These are phyloP conservation scores for Hesperophylax magnus DNA, from an alignment of 1,140 invertebrate species.

Conservation along the genomic window DNA sequence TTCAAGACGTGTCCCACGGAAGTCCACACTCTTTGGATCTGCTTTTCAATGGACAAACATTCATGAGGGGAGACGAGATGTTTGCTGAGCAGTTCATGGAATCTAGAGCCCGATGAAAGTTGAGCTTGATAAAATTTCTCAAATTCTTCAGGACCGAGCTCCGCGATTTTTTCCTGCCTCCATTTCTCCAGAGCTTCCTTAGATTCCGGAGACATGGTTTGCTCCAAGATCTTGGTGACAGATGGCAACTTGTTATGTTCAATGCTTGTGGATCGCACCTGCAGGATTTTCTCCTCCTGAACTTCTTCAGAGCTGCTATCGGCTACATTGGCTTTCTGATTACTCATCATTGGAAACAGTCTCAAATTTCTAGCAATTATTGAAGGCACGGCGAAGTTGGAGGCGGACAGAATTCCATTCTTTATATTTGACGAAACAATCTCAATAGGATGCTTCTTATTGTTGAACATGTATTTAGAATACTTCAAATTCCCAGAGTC, in stretches of 20 bases:
- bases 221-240: constrained; percentile 76
- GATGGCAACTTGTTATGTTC: constrained; percentile 68
- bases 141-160: constrained; percentile 80
- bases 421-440: constrained; percentile 47
- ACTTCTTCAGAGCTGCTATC: constrained; percentile 35
- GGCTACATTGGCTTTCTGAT: constrained; percentile 42
- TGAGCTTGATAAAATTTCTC: constrained; percentile 69
- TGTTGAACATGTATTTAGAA: constrained; percentile 28
- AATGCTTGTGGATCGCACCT: constrained; percentile 11
- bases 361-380: constrained; percentile 56
- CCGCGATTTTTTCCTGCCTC: constrained; percentile 78
- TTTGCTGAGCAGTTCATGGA: constrained; percentile 66
- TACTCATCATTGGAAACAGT: constrained; percentile 53
- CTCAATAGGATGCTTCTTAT: constrained; percentile 44
- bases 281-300: constrained; percentile 50
- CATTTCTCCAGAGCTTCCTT: constrained; percentile 75
- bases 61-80: constrained; percentile 70
- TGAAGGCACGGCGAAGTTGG: constrained; percentile 40
- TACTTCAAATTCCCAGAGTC: background rate
- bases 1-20: constrained; percentile 75
- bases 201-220: constrained; percentile 78
- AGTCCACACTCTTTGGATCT: constrained; percentile 74
- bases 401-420: constrained; percentile 45
- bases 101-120: constrained; percentile 67
- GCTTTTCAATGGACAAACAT: constrained; percentile 70